Conservation (phyloP, 2,797 vertebrate species). For the Chaunax sp. region DNA sequence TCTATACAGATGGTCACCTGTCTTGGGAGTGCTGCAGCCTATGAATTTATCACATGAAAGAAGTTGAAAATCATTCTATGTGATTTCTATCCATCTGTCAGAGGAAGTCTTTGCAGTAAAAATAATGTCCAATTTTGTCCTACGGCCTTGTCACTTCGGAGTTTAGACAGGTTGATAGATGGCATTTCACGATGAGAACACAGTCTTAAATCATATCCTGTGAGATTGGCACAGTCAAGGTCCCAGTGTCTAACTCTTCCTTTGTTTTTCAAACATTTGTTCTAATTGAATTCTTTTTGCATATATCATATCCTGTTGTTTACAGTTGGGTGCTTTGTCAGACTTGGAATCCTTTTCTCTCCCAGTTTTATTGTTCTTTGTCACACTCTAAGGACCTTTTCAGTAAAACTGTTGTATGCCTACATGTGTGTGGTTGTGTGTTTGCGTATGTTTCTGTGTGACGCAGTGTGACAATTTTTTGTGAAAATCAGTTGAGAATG, state of each 20-base stretch:
- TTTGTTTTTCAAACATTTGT: slow-evolving; percentile 82
- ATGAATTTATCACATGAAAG: background rate
- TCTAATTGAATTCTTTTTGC: slow-evolving; percentile 85
- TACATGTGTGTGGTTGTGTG: slow-evolving; percentile 18
- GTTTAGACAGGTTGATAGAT: slow-evolving; percentile 37
- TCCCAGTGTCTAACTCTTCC: slow-evolving; percentile 75
- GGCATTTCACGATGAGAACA: slow-evolving; percentile 59
- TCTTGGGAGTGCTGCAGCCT: background rate
- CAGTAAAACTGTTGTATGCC: slow-evolving; percentile 41
- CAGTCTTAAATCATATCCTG: slow-evolving; percentile 76
- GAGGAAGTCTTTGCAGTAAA: background rate
- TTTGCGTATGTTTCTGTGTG: slow-evolving; percentile 32
- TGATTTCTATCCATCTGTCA: slow-evolving; percentile 7
- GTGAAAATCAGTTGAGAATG: slow-evolving; percentile 72
- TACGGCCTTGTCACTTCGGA: background rate
- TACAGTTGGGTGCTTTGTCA: slow-evolving; percentile 76
- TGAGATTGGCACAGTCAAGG: slow-evolving; percentile 62
- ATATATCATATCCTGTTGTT: slow-evolving; percentile 88
- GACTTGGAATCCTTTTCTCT: slow-evolving; percentile 74
- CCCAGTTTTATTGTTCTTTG: slow-evolving; percentile 83
- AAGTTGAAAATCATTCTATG: background rate
- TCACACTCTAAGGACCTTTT: slow-evolving; percentile 76
- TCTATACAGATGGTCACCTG: slow-evolving; percentile 1
- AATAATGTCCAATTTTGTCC: background rate
- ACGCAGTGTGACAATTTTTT: slow-evolving; percentile 40